Conservation (phyloP, 2,113 vertebrate species). For the Cavia porcellus region DNA sequence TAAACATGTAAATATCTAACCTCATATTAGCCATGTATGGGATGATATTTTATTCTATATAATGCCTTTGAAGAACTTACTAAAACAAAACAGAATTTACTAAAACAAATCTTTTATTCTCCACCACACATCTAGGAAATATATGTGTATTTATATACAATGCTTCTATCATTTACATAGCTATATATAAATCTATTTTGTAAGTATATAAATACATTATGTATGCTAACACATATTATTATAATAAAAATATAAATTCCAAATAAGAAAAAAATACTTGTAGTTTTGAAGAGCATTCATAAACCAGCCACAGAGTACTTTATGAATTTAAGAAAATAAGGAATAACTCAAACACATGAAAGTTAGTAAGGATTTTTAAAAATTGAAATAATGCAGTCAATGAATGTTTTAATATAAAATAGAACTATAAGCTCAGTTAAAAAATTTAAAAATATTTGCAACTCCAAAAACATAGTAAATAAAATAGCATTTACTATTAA, state of each 20-base stretch:
- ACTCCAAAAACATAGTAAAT: not conserved
- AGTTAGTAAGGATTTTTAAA: not conserved
- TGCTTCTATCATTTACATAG: not conserved
- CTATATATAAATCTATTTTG: not conserved
- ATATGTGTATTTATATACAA: not conserved
- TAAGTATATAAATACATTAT: not conserved
- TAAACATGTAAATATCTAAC: not conserved
- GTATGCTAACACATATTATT: not conserved
- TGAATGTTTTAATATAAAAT: conserved; percentile 6
- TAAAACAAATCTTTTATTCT: not conserved
- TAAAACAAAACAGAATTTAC: not conserved
- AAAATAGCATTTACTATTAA: not conserved
- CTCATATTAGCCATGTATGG: not conserved
- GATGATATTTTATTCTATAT: not conserved
- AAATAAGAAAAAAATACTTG: not conserved
- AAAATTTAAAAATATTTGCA: not conserved
- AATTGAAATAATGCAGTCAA: not conserved
- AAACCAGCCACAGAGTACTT: not conserved
- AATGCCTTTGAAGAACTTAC: not conserved
- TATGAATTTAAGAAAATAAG: not conserved
- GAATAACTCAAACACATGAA: not conserved
- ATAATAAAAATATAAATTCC: not conserved
- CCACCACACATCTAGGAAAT: not conserved
- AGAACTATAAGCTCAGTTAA: not conserved
- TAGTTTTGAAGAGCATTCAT: not conserved